Evolutionary conservation across 2,888 invertebrate genomes (phyloP).

Genomic region (Trichacis sp.): DNA sequence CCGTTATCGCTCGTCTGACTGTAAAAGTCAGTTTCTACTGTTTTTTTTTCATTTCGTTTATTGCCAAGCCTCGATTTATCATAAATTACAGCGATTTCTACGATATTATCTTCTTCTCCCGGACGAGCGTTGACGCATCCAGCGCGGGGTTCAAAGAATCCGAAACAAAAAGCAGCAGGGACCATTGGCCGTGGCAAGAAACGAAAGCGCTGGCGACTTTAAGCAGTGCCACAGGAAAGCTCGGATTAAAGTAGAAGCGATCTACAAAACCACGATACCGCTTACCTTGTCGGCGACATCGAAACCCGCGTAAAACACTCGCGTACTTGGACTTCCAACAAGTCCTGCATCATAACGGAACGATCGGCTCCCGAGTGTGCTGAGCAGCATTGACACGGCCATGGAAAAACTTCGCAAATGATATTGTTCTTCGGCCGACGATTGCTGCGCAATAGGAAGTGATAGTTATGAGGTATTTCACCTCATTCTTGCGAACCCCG

Average conservation of each 20-base stretch:
- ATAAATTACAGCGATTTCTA: not conserved
- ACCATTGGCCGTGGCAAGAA: slow-evolving; percentile 22
- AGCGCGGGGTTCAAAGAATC: not conserved
- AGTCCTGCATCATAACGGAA: slow-evolving; percentile 44
- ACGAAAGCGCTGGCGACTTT: slow-evolving; percentile 14
- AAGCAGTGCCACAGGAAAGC: slow-evolving; percentile 11
- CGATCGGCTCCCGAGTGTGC: slow-evolving; percentile 27
- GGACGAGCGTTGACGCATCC: not conserved
- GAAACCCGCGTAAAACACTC: slow-evolving; percentile 38
- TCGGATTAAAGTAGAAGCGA: slow-evolving; percentile 39
- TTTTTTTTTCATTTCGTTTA: no score
- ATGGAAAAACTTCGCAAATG: slow-evolving; percentile 40
- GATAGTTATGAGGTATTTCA: slow-evolving; percentile 36
- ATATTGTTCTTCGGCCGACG: slow-evolving; percentile 29
- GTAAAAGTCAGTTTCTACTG: not conserved
- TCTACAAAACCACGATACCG: slow-evolving; percentile 37
- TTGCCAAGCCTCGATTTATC: not conserved
- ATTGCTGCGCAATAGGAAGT: slow-evolving; percentile 11
- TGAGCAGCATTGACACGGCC: slow-evolving; percentile 15
- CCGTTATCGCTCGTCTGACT: not conserved
- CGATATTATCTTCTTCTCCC: not conserved
- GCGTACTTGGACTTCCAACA: slow-evolving; percentile 23
- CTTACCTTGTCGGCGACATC: slow-evolving; percentile 40
- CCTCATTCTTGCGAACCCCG: slow-evolving; percentile 29
- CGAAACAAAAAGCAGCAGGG: not conserved